Evolutionary conservation across 2,113 vertebrate genomes (phyloP).

Genomic region (Chloropsis cyanopogon): DNA sequence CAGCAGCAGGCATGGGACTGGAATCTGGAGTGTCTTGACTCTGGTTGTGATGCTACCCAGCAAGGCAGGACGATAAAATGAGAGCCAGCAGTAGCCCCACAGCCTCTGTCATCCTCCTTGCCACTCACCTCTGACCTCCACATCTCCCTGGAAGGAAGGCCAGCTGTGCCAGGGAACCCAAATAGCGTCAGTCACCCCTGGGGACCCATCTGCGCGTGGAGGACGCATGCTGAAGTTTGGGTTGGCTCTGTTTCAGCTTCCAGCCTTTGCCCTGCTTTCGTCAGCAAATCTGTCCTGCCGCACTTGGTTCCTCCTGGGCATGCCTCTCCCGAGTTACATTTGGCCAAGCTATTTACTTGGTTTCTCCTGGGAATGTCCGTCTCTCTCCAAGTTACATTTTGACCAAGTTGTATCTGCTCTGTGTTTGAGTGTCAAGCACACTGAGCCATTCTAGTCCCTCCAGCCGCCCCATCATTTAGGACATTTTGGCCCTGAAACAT

Average conservation of each 20-base stretch:
- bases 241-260: neutral
- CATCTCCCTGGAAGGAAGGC: neutral
- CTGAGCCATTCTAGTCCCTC: neutral
- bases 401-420: neutral
- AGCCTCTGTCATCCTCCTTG: neutral
- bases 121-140: neutral
- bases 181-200: neutral
- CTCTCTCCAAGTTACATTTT: neutral
- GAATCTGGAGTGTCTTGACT: neutral
- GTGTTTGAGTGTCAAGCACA: neutral
- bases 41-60: neutral
- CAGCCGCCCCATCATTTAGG: neutral
- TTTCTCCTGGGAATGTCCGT: neutral
- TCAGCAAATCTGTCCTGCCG: neutral
- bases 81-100: neutral
- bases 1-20: neutral
- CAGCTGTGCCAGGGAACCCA: neutral
- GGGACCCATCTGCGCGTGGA: neutral
- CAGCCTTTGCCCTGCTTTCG: neutral
- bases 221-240: neutral
- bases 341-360: neutral
- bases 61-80: fast-evolving
- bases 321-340: neutral
- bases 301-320: neutral
- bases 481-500: neutral